Conservation (phyloP, 2,113 vertebrate species). For the Gila orcuttii region DNA sequence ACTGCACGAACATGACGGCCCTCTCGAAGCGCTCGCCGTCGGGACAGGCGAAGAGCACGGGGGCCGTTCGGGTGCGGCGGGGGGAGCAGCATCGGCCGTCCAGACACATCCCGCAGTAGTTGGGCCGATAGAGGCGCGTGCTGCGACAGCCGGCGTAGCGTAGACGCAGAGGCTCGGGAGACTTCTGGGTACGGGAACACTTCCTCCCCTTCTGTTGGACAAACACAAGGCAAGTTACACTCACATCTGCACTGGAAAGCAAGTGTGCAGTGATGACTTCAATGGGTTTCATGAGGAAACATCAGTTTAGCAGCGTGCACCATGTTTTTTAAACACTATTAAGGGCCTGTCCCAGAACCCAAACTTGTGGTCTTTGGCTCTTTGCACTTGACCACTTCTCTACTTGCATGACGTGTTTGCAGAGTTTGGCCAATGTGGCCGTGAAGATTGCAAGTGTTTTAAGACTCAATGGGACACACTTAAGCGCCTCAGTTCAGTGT, state of each 20-base stretch:
- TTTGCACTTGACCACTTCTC: too few relatives aligned
- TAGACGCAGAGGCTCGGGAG: slow-evolving; percentile 77
- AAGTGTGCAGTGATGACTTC: background rate
- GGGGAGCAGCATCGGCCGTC: slow-evolving; percentile 84
- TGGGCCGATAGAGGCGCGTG: slow-evolving; percentile 76
- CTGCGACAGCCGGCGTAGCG: slow-evolving; percentile 80
- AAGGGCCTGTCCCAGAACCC: too few relatives aligned
- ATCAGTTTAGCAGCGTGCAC: background rate
- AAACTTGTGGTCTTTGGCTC: too few relatives aligned
- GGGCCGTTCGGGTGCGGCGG: slow-evolving; percentile 75
- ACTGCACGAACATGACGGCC: slow-evolving; percentile 82
- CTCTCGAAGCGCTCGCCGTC: slow-evolving; percentile 75
- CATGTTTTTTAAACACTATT: too few relatives aligned
- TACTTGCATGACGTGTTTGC: too few relatives aligned
- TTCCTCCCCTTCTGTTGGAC: slow-evolving; percentile 80
- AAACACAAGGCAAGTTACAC: background rate
- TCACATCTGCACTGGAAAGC: background rate
- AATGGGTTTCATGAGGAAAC: background rate
- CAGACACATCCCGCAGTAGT: slow-evolving; percentile 80
- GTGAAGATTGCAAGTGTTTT: too few relatives aligned
- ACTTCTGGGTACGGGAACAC: slow-evolving; percentile 80
- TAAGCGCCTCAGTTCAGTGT: too few relatives aligned
- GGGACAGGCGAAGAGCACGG: slow-evolving; percentile 76
- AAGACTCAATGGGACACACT: too few relatives aligned
- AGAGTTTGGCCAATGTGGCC: too few relatives aligned